Evolutionary conservation across 2,888 invertebrate genomes (phyloP).

Genomic region (Tetranychus piercei): DNA sequence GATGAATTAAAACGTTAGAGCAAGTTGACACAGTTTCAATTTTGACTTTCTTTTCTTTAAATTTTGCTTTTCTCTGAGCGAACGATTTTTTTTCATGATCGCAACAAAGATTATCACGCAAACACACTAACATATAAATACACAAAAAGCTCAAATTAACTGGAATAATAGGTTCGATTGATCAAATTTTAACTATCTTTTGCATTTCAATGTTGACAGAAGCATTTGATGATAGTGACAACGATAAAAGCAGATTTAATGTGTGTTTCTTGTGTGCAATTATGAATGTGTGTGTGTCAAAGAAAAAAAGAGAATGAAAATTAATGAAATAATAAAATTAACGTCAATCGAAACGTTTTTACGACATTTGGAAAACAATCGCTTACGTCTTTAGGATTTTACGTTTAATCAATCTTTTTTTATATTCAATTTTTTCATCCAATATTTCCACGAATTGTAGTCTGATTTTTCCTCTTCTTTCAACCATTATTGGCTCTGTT

Average conservation of each 20-base stretch:
- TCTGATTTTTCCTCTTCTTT: too few species aligned
- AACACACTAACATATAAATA: too few species aligned
- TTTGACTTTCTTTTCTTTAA: not conserved
- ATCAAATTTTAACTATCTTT: too few species aligned
- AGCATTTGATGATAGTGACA: too few species aligned
- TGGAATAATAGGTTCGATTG: too few species aligned
- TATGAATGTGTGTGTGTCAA: not conserved
- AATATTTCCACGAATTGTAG: too few species aligned
- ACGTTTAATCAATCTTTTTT: not conserved
- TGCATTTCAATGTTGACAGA: too few species aligned
- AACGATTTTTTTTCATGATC: not conserved
- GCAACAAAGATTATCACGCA: not conserved
- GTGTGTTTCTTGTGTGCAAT: too few species aligned
- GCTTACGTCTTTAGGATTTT: not conserved
- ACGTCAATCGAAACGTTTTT: not conserved
- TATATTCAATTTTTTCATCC: not conserved
- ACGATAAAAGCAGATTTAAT: too few species aligned
- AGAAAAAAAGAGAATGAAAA: not conserved
- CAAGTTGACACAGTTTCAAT: not conserved
- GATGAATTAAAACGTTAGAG: not conserved
- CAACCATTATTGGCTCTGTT: too few species aligned
- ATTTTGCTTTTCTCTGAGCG: not conserved
- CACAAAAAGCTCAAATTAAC: too few species aligned
- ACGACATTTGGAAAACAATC: not conserved
- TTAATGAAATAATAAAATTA: not conserved